A percentile compares a stretch with the other conserved stretches of the same genome.
phyloP scores from a whole-genome alignment of 2,113 vertebrate genomes.

The Microtus ochrogaster region DNA sequence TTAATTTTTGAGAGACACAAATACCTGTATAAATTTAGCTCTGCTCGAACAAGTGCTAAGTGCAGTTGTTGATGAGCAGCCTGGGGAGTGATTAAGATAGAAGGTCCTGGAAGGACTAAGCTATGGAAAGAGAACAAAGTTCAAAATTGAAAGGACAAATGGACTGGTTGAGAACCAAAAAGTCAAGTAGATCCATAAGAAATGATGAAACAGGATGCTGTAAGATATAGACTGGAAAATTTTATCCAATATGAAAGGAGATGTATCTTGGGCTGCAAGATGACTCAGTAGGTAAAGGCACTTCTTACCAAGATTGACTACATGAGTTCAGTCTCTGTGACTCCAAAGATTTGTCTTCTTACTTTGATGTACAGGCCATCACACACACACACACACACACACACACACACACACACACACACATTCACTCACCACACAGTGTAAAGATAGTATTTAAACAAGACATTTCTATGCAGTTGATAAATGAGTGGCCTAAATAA shows the following conservation, averaged over 20 bases:
- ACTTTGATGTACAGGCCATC: no score
- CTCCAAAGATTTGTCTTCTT: not conserved
- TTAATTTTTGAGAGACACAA: slow-evolving; percentile 49
- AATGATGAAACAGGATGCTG: not conserved
- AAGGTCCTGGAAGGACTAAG: not conserved
- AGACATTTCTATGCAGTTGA: not conserved
- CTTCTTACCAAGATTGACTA: no score
- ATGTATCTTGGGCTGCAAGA: not conserved
- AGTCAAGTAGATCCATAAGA: not conserved
- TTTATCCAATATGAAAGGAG: slow-evolving; percentile 1
- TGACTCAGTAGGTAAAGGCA: not conserved
- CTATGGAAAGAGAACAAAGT: not conserved
- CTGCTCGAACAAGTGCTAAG: not conserved
- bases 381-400: not conserved
- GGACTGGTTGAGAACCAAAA: not conserved
- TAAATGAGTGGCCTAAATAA: not conserved
- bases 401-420: not conserved
- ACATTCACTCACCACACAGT: not conserved
- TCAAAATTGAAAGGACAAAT: slow-evolving; percentile 14
- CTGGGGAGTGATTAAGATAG: slow-evolving; percentile 31
- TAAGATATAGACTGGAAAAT: not conserved
- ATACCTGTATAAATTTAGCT: slow-evolving; percentile 47
- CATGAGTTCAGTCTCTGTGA: not conserved
- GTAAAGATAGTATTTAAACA: not conserved
- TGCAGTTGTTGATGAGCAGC: not conserved